Percentiles rank a stretch among this genome's conserved stretches.
Conservation (phyloP, 2,888 invertebrate genomes). For the Coelinius sp. region DNA sequence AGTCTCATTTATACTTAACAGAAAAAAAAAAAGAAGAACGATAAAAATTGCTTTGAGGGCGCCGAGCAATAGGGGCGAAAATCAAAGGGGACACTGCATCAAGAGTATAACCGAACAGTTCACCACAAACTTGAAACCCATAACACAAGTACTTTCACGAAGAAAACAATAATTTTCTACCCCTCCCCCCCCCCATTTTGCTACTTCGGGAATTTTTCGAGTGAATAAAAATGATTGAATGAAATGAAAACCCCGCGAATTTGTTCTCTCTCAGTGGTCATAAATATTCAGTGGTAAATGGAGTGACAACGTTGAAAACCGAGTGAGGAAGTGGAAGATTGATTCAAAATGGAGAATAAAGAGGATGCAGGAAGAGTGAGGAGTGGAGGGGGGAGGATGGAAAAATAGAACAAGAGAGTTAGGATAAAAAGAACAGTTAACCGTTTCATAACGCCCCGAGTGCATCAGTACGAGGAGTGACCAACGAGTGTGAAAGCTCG, state of each 20-base stretch:
- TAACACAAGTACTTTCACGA: conserved; percentile 12
- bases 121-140: conserved; percentile 15
- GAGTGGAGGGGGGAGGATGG: conserved; percentile 23
- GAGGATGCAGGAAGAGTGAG: not conserved
- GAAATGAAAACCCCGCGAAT: conserved; percentile 4
- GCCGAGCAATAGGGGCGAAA: not conserved
- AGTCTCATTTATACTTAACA: not conserved
- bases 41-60: conserved; percentile 3
- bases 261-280: conserved; percentile 10
- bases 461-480: conserved; percentile 23
- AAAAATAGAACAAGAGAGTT: conserved; percentile 21
- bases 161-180: conserved; percentile 4
- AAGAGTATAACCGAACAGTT: conserved; percentile 5
- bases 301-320: conserved; percentile 10
- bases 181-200: not conserved
- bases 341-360: conserved; percentile 1
- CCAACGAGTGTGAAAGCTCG: conserved; percentile 25
- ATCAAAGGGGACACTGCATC: conserved; percentile 1
- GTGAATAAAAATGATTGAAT: not conserved
- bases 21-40: not conserved
- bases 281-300: conserved; percentile 10
- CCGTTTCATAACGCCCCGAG: conserved; percentile 29
- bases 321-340: conserved; percentile 5
- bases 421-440: conserved; percentile 33
- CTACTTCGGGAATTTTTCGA: not conserved